These are phyloP conservation scores for Drosophila kepulauana DNA, from an alignment of 1,140 invertebrate genomes.

Conservation along the genomic window DNA sequence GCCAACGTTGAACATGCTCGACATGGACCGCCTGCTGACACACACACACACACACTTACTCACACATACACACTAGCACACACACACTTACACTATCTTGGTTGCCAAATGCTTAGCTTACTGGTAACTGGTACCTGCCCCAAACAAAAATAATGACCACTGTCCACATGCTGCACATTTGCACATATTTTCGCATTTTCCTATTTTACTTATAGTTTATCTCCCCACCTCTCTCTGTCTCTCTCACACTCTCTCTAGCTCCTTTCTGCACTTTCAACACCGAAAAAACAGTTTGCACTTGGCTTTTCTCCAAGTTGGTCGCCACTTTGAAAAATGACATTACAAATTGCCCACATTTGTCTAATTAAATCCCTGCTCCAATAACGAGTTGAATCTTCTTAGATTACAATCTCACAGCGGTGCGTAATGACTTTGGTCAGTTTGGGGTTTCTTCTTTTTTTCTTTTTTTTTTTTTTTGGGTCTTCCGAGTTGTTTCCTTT, in stretches of 20 bases:
- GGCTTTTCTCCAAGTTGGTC: conserved; percentile 64
- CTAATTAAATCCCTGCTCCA: conserved; percentile 84
- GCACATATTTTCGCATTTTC: conserved; percentile 75
- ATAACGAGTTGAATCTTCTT: conserved; percentile 67
- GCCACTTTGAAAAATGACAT: conserved; percentile 80
- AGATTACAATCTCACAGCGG: conserved; percentile 80
- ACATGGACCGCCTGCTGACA: conserved; percentile 71
- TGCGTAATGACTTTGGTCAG: conserved; percentile 72
- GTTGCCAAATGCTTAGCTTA: conserved; percentile 61
- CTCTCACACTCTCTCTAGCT: not conserved
- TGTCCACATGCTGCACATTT: conserved; percentile 81
- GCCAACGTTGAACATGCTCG: conserved; percentile 29
- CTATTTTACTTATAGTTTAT: conserved; percentile 54
- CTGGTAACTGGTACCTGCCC: conserved; percentile 57
- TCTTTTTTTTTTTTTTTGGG: not conserved
- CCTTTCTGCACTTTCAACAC: conserved; percentile 68
- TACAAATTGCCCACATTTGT: conserved; percentile 84
- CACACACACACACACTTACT: conserved; percentile 51
- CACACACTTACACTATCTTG: not conserved
- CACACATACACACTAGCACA: not conserved
- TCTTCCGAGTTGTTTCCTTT: conserved; percentile 3
- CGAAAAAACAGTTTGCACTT: conserved; percentile 66
- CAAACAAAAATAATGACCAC: conserved; percentile 76
- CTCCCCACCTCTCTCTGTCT: not conserved
- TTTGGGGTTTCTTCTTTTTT: not conserved